A percentile compares a stretch with the other conserved stretches of the same genome.
phyloP scores from a whole-genome alignment of 2,797 vertebrate species.

The Brachyrhaphis roseni region DNA sequence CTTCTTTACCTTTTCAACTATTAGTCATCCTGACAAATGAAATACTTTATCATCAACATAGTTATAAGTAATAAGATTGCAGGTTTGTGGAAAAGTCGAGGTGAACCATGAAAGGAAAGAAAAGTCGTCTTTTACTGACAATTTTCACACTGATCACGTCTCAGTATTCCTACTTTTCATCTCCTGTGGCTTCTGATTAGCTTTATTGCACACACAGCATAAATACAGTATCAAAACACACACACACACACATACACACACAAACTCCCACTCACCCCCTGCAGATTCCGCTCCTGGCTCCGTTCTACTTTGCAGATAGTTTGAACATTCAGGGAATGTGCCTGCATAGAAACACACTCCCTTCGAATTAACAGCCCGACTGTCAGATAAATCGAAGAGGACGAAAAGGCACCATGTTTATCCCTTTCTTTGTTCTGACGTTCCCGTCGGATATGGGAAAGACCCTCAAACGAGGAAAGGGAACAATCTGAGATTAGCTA shows the following conservation, averaged over 20 bases:
- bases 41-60: neutral
- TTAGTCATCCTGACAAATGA: neutral
- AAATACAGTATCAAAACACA: slow-evolving; percentile 22
- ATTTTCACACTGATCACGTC: slow-evolving; percentile 46
- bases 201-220: slow-evolving; percentile 23
- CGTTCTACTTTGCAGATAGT: slow-evolving; percentile 69
- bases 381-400: slow-evolving; percentile 38
- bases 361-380: slow-evolving; percentile 58
- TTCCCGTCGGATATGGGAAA: slow-evolving; percentile 5
- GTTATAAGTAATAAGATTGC: neutral
- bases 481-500: slow-evolving; percentile 1
- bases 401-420: slow-evolving; percentile 20
- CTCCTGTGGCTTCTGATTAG: slow-evolving; percentile 55
- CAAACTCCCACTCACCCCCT: slow-evolving; percentile 57
- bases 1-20: neutral
- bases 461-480: slow-evolving; percentile 11
- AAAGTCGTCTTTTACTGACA: slow-evolving; percentile 25
- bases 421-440: slow-evolving; percentile 7
- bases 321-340: slow-evolving; percentile 74
- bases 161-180: slow-evolving; percentile 61
- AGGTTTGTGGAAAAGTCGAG: neutral
- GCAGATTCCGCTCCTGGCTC: slow-evolving; percentile 51
- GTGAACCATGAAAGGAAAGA: slow-evolving; percentile 13
- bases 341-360: slow-evolving; percentile 72
- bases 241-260: slow-evolving; percentile 24